Conservation (phyloP, 2,113 vertebrate species). For the Miniopterus natalensis region DNA sequence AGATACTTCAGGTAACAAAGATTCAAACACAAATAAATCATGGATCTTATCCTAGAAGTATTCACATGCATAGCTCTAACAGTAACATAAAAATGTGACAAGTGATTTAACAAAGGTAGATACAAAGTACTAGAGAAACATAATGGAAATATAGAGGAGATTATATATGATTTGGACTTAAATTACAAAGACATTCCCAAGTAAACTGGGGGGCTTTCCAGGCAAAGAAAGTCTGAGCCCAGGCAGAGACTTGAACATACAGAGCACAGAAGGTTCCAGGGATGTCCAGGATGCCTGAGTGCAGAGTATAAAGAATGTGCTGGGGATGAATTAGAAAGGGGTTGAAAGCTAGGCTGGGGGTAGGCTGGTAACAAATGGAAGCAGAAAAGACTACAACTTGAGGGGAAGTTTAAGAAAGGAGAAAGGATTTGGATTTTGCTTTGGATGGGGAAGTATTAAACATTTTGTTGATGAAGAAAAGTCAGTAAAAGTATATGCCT, state of each 20-base stretch:
- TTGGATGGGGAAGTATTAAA: constrained; percentile 30
- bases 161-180: constrained; percentile 15
- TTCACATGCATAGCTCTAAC: neutral
- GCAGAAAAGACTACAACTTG: constrained; percentile 4
- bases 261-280: neutral
- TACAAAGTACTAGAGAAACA: constrained; percentile 45
- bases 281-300: neutral
- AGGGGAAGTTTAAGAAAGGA: constrained; percentile 50
- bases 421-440: constrained; percentile 30
- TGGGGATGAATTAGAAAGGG: neutral
- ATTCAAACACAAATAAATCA: constrained; percentile 58
- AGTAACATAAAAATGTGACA: constrained; percentile 25
- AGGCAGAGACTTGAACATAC: neutral
- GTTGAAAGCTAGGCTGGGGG: neutral
- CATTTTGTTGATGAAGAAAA: constrained; percentile 30
- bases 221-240: neutral
- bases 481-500: neutral
- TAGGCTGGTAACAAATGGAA: constrained; percentile 6
- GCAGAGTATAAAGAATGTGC: constrained; percentile 2
- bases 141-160: neutral
- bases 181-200: neutral
- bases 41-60: constrained; percentile 4
- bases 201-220: neutral
- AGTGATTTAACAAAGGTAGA: constrained; percentile 11
- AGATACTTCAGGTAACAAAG: neutral